Evolutionary conservation across 2,113 vertebrate species (phyloP).

Genomic region (Microtus montanus): DNA sequence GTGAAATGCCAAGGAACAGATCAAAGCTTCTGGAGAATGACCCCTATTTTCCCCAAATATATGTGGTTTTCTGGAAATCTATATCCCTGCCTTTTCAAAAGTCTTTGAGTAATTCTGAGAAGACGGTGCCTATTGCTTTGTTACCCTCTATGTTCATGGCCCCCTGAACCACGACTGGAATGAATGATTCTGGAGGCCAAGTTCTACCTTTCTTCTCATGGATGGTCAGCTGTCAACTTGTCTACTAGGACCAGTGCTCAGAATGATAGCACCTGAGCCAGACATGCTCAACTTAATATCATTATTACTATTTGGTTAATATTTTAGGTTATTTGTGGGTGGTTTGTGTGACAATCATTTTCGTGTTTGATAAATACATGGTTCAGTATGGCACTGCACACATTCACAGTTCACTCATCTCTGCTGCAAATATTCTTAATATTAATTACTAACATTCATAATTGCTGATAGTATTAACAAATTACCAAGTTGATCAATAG

Average conservation of each 20-base stretch:
- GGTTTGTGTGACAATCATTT: not conserved
- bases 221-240: not conserved
- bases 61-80: conserved; percentile 63
- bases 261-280: not conserved
- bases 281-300: not conserved
- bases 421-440: not conserved
- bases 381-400: not conserved
- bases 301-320: not conserved
- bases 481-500: not conserved
- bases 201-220: not conserved
- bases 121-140: conserved; percentile 5
- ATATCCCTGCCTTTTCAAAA: conserved; percentile 24
- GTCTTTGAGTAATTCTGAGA: conserved; percentile 42
- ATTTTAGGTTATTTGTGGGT: not conserved
- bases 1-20: conserved; percentile 69
- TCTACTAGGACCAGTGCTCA: not conserved
- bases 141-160: not conserved
- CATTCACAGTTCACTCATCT: not conserved
- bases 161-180: not conserved
- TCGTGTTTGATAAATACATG: not conserved
- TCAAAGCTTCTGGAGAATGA: conserved; percentile 66
- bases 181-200: not conserved
- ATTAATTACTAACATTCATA: not conserved
- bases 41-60: conserved; percentile 40
- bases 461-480: not conserved